Percentiles rank a stretch among this genome's conserved stretches.
phyloP scores from a whole-genome alignment of 2,888 invertebrate species.

The Hypolimnas misippus region DNA sequence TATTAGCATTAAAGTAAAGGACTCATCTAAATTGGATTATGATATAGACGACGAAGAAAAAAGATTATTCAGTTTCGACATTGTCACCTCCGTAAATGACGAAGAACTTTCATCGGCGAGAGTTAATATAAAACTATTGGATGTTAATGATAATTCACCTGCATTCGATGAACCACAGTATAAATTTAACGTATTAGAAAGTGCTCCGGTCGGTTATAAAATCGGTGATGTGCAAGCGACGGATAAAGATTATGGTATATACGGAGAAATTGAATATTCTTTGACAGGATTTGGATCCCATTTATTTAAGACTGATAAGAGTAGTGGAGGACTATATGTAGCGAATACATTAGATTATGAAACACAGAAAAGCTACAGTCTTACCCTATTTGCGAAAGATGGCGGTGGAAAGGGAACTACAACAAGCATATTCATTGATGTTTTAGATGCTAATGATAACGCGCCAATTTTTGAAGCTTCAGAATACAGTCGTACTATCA shows the following conservation, averaged over 20 bases:
- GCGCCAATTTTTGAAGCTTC: constrained; percentile 87
- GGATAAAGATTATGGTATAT: constrained; percentile 89
- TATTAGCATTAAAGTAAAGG: constrained; percentile 87
- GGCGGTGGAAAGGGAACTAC: constrained; percentile 90
- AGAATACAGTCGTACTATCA: constrained; percentile 89
- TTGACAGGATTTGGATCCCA: constrained; percentile 92
- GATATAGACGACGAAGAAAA: constrained; percentile 85
- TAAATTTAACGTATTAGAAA: constrained; percentile 87
- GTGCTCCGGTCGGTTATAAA: constrained; percentile 84
- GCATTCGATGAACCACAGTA: constrained; percentile 86
- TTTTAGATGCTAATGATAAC: constrained; percentile 91
- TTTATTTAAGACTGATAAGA: constrained; percentile 87
- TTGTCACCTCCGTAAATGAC: constrained; percentile 84
- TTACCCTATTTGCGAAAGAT: constrained; percentile 91
- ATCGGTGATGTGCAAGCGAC: constrained; percentile 87
- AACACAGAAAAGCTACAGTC: constrained; percentile 89
- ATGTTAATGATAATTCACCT: constrained; percentile 92
- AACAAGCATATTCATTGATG: constrained; percentile 88
- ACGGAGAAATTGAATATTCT: constrained; percentile 88
- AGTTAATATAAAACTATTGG: constrained; percentile 86
- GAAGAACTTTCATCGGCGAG: constrained; percentile 84
- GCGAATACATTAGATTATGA: constrained; percentile 89
- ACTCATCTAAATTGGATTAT: constrained; percentile 87
- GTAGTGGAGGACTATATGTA: constrained; percentile 87
- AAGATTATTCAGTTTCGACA: constrained; percentile 86